Evolutionary conservation across 2,888 invertebrate genomes (phyloP).

Genomic region (Drosophila limbata): DNA sequence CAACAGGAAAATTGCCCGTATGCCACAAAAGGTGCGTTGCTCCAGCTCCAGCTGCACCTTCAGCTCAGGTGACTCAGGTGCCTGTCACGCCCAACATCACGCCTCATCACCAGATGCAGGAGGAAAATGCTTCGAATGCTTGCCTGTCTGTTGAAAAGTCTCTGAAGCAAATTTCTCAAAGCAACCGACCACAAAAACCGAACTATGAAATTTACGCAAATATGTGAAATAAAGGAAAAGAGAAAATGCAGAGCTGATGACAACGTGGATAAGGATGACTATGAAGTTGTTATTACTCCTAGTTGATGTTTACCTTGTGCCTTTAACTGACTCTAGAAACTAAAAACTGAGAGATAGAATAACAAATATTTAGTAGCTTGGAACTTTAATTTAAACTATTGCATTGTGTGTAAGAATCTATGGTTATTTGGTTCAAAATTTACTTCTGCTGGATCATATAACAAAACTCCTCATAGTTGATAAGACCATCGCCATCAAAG

Average conservation of each 20-base stretch:
- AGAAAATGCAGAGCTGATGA: slow-evolving; percentile 2
- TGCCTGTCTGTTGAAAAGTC: slow-evolving; percentile 34
- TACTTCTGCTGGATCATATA: slow-evolving; percentile 99
- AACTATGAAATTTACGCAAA: slow-evolving; percentile 49
- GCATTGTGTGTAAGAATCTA: background rate
- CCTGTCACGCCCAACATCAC: slow-evolving; percentile 10
- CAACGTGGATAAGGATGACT: slow-evolving; percentile 13
- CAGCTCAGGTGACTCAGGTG: slow-evolving; percentile 3
- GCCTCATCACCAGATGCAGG: slow-evolving; percentile 15
- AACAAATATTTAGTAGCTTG: background rate
- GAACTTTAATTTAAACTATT: slow-evolving; percentile 47
- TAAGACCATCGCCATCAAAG: slow-evolving; percentile 99
- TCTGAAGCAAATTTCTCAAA: slow-evolving; percentile 31
- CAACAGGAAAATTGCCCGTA: slow-evolving; percentile 68
- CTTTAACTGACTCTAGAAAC: background rate
- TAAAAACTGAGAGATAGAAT: background rate
- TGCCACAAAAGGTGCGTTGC: slow-evolving; percentile 61
- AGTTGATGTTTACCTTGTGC: slow-evolving; percentile 25
- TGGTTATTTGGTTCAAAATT: slow-evolving; percentile 81
- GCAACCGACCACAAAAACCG: slow-evolving; percentile 58
- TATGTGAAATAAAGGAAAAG: slow-evolving; percentile 1
- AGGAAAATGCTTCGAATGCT: background rate
- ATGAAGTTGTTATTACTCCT: background rate
- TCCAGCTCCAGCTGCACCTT: background rate
- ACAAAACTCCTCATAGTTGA: slow-evolving; percentile 92